A percentile compares a stretch with the other conserved stretches of the same genome.
phyloP scores from a whole-genome alignment of 2,888 invertebrate genomes.

The Melinopterus prodromus region DNA sequence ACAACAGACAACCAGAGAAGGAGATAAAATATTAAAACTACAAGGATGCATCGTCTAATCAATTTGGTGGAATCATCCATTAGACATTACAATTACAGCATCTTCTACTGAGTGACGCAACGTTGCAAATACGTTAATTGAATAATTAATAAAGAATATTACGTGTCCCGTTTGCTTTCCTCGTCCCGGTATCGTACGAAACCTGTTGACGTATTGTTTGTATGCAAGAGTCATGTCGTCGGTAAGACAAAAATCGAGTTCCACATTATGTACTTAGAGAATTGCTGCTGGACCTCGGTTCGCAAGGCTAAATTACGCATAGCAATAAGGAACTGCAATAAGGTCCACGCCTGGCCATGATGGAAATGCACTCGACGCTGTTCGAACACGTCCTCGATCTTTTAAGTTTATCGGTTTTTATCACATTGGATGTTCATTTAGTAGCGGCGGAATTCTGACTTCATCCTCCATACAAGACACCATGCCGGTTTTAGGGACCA shows the following conservation, averaged over 20 bases:
- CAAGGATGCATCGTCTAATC: not conserved
- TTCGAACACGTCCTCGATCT: slow-evolving; percentile 29
- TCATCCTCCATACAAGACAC: too few species aligned
- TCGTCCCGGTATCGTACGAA: not conserved
- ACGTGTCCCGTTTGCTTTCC: not conserved
- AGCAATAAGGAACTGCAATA: slow-evolving; percentile 56
- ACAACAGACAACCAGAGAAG: not conserved
- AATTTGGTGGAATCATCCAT: not conserved
- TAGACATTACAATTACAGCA: not conserved
- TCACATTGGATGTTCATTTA: not conserved
- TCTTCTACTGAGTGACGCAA: not conserved
- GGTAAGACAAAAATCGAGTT: not conserved
- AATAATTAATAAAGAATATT: slow-evolving; percentile 4
- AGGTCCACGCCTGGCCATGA: slow-evolving; percentile 52
- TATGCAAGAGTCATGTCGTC: not conserved
- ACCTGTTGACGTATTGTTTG: not conserved
- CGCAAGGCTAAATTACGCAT: slow-evolving; percentile 56
- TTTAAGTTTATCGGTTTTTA: slow-evolving; percentile 29
- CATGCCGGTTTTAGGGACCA: too few species aligned
- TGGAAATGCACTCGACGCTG: slow-evolving; percentile 42
- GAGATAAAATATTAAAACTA: not conserved
- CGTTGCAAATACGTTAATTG: not conserved
- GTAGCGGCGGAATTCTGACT: slow-evolving; percentile 5
- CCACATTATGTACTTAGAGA: slow-evolving; percentile 23
- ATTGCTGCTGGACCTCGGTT: slow-evolving; percentile 49